These are phyloP conservation scores for Pachypanchax playfairii DNA, from an alignment of 2,113 vertebrate species.

Conservation along the genomic window DNA sequence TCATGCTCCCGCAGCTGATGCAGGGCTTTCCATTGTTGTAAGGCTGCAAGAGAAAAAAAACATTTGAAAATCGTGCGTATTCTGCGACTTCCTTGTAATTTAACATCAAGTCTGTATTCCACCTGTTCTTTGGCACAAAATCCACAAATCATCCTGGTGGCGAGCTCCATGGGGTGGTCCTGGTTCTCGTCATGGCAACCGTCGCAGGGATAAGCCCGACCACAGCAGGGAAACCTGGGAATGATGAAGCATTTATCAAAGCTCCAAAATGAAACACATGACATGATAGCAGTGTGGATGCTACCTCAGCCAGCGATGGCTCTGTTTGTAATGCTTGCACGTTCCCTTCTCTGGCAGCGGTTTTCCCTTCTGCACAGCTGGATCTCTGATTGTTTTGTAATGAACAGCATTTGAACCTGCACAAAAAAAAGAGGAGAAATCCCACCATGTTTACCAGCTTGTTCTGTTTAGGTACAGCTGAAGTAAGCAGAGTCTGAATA, in stretches of 20 bases:
- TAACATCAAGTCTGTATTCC: conserved; percentile 1
- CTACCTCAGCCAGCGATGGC: conserved; percentile 84
- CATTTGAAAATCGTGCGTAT: no score
- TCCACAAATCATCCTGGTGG: conserved; percentile 84
- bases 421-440: neutral
- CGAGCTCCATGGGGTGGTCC: conserved; percentile 83
- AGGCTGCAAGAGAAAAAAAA: conserved; percentile 61
- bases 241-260: neutral
- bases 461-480: neutral
- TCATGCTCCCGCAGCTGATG: conserved; percentile 77
- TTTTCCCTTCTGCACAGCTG: conserved; percentile 81
- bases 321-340: conserved; percentile 84
- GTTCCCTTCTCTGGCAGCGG: conserved; percentile 80
- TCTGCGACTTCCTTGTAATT: no score
- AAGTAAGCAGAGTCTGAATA: neutral
- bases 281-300: neutral
- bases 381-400: conserved; percentile 69
- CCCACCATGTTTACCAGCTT: neutral
- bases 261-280: neutral
- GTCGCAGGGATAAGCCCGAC: conserved; percentile 82
- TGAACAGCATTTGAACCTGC: conserved; percentile 58
- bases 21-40: conserved; percentile 80
- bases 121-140: conserved; percentile 85
- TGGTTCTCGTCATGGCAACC: conserved; percentile 81
- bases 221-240: conserved; percentile 83